phyloP scores from a whole-genome alignment of 2,888 invertebrate species.

The Meta bourneti region DNA sequence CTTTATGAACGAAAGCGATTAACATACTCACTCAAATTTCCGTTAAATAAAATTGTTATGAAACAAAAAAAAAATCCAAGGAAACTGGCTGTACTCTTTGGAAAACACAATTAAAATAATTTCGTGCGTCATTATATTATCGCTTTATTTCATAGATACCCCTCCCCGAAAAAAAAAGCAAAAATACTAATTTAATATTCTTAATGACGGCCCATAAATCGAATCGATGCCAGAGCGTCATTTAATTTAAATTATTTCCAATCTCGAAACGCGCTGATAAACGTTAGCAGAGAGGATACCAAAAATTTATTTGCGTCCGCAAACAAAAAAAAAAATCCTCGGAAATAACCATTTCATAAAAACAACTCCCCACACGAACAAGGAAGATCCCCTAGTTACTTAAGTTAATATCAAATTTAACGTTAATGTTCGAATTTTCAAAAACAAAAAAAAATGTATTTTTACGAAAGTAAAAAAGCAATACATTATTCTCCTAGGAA shows the following conservation, averaged over 20 bases:
- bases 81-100: too few relatives aligned
- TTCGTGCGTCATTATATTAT: too few relatives aligned
- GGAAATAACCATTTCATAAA: conserved; percentile 13
- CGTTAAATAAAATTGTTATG: too few relatives aligned
- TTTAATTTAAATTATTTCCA: neutral
- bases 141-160: neutral
- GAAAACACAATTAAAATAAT: too few relatives aligned
- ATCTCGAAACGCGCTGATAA: neutral
- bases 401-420: conserved; percentile 27
- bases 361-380: neutral
- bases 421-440: neutral
- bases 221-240: neutral
- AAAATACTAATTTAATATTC: neutral
- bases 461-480: neutral
- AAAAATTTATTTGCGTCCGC: neutral
- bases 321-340: neutral
- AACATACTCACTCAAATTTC: too few relatives aligned
- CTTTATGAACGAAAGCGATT: too few relatives aligned
- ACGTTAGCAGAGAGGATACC: neutral
- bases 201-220: neutral
- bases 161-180: neutral
- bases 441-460: conserved; percentile 1
- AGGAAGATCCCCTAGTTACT: neutral
- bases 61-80: too few relatives aligned
- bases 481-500: neutral